Evolutionary conservation across 2,797 vertebrate genomes (phyloP).

Genomic region (Lepus townsendii): DNA sequence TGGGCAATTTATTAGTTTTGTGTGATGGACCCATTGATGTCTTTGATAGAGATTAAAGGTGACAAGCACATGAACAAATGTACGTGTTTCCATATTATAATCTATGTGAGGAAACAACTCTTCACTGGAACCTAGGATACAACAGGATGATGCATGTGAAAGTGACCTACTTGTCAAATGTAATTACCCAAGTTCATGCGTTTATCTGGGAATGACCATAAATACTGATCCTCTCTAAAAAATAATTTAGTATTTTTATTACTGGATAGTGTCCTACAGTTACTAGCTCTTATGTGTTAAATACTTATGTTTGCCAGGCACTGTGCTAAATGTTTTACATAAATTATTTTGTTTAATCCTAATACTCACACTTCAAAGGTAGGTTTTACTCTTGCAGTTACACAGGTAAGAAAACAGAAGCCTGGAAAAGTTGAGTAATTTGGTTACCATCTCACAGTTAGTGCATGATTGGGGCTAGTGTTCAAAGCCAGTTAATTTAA

Average conservation of each 20-base stretch:
- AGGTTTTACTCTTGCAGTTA: constrained; percentile 20
- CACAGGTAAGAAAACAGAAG: neutral
- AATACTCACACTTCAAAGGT: neutral
- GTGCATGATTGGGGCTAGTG: neutral
- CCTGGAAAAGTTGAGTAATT: neutral
- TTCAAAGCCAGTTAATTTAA: neutral
- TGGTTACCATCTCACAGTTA: neutral
- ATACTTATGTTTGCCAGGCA: neutral
- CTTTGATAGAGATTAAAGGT: neutral
- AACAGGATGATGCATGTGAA: neutral
- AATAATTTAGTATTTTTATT: constrained; percentile 42
- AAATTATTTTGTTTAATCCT: constrained; percentile 11
- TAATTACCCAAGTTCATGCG: neutral
- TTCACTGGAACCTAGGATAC: constrained; percentile 28
- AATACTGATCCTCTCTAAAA: neutral
- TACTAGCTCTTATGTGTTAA: constrained; percentile 11
- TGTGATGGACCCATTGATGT: neutral
- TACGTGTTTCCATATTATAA: neutral
- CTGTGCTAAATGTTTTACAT: neutral
- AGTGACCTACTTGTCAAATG: constrained; percentile 13
- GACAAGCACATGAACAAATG: neutral
- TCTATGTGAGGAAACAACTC: neutral
- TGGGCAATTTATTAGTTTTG: constrained; percentile 11
- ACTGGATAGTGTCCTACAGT: neutral
- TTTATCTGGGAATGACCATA: constrained; percentile 31